Conservation (phyloP, 1,140 invertebrate species). For the Gryllus bimaculatus region DNA sequence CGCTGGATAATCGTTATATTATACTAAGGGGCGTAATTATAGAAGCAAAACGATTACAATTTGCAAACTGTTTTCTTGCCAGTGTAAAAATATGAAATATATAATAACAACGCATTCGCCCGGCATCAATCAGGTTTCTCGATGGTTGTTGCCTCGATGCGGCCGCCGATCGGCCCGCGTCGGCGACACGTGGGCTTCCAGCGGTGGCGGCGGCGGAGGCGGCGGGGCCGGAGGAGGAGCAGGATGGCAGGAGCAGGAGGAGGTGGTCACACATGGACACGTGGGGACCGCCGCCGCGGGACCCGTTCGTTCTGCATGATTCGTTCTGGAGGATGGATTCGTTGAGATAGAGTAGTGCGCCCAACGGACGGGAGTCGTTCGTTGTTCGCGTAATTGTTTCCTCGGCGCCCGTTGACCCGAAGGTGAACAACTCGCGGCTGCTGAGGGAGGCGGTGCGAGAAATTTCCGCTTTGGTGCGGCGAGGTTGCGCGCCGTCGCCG, state of each 20-base stretch:
- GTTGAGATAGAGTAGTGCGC: neutral
- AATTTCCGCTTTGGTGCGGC: too few species aligned
- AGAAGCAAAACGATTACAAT: slow-evolving; percentile 5
- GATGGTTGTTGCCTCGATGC: neutral
- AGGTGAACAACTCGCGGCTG: neutral
- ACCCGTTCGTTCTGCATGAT: neutral
- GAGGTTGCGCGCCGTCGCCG: too few species aligned
- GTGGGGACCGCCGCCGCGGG: neutral
- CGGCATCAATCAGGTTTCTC: neutral
- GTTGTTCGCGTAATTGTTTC: neutral
- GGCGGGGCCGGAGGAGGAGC: too few species aligned
- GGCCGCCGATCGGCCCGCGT: neutral
- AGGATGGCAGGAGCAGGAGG: too few species aligned
- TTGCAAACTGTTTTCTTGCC: slow-evolving; percentile 4
- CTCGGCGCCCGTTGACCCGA: neutral
- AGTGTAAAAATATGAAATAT: slow-evolving; percentile 1
- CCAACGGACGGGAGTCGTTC: neutral
- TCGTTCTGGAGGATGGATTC: neutral
- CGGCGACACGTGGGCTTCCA: neutral
- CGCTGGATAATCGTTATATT: slow-evolving; percentile 4
- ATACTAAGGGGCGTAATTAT: slow-evolving; percentile 4
- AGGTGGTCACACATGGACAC: neutral
- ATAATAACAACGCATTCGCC: slow-evolving; percentile 1
- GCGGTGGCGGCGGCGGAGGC: too few species aligned
- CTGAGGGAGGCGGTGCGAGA: neutral